Evolutionary conservation across 2,888 invertebrate genomes (phyloP).

Genomic region (Colostygia pectinataria): DNA sequence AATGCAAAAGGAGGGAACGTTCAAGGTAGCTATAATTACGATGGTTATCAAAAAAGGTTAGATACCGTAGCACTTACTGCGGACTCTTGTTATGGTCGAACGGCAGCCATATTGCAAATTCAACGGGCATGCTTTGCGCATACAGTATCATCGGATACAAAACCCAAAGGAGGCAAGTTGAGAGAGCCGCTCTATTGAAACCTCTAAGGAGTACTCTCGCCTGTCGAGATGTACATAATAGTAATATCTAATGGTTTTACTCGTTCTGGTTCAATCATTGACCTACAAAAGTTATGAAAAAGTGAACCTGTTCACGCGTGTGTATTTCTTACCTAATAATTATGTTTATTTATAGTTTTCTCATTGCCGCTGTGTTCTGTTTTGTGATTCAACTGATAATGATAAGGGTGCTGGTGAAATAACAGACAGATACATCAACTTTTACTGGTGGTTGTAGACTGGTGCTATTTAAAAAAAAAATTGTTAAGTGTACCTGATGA

Average conservation of each 20-base stretch:
- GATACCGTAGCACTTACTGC: slow-evolving; percentile 45
- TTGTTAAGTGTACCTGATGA: no score
- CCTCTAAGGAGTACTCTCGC: slow-evolving; percentile 41
- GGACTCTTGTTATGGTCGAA: slow-evolving; percentile 49
- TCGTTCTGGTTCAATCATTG: slow-evolving; percentile 51
- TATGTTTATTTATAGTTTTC: no score
- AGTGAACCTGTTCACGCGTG: no score
- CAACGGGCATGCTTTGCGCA: slow-evolving; percentile 46
- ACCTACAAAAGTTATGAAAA: slow-evolving; percentile 31
- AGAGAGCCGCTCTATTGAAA: slow-evolving; percentile 46
- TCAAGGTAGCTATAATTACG: slow-evolving; percentile 4
- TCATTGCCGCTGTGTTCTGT: no score
- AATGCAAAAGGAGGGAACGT: neutral
- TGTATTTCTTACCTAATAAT: no score
- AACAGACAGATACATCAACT: no score
- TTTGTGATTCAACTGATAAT: no score
- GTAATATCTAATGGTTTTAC: slow-evolving; percentile 40
- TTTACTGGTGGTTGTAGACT: no score
- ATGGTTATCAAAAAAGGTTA: slow-evolving; percentile 12
- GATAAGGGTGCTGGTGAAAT: no score
- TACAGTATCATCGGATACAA: slow-evolving; percentile 51
- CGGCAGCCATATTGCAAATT: slow-evolving; percentile 62
- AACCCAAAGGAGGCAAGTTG: slow-evolving; percentile 55
- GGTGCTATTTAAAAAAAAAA: no score
- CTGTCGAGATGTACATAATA: slow-evolving; percentile 40